Conservation (phyloP, 2,797 vertebrate species). For the Mus spretus region DNA sequence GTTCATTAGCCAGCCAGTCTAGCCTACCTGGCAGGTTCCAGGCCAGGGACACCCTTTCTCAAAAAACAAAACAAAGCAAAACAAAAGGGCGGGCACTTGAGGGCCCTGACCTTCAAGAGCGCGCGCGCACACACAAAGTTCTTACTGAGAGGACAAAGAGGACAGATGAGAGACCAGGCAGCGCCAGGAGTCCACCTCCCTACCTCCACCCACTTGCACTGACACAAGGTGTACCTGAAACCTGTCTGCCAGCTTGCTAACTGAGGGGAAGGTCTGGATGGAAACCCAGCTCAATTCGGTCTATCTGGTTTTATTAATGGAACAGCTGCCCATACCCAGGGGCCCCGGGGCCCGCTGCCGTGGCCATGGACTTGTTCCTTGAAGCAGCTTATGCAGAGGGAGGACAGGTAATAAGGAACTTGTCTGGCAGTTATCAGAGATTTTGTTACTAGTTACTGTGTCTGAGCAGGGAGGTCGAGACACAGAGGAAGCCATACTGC, state of each 20-base stretch:
- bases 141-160: background rate
- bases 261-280: background rate
- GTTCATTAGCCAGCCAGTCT: background rate
- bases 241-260: background rate
- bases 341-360: background rate
- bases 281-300: background rate
- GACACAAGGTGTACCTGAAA: background rate
- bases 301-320: background rate
- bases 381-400: background rate
- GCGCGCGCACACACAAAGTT: background rate
- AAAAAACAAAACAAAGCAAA: background rate
- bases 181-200: background rate
- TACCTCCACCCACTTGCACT: background rate
- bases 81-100: background rate
- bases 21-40: background rate
- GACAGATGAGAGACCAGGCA: background rate
- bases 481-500: background rate
- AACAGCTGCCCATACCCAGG: background rate
- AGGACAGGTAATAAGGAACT: background rate
- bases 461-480: background rate
- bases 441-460: background rate
- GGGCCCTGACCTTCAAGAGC: background rate
- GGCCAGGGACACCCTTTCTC: background rate
- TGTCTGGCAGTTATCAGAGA: too few relatives aligned
- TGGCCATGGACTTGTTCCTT: background rate